These are phyloP conservation scores for Numenius arquata DNA, from an alignment of 2,113 vertebrate genomes.

Conservation along the genomic window DNA sequence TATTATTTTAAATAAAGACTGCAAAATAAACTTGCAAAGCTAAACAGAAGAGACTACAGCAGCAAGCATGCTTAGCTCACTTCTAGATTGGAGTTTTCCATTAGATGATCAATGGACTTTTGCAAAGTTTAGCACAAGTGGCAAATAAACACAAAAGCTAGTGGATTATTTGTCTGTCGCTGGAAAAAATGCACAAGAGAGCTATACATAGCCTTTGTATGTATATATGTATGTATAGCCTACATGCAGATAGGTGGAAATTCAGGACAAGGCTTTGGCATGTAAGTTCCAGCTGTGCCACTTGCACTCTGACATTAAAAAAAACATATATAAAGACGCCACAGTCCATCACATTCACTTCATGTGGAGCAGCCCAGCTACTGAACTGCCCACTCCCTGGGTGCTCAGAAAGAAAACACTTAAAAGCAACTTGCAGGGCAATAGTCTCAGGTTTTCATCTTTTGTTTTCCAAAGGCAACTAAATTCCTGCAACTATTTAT, in stretches of 20 bases:
- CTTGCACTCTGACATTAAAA: background rate
- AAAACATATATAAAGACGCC: background rate
- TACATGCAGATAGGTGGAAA: background rate
- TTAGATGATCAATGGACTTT: background rate
- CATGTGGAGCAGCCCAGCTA: background rate
- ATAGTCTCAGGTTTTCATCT: background rate
- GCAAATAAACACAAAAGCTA: background rate
- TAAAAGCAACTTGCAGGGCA: background rate
- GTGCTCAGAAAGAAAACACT: background rate
- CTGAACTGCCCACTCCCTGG: background rate
- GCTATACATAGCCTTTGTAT: background rate
- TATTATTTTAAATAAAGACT: background rate
- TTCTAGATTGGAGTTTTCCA: background rate
- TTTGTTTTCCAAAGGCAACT: background rate
- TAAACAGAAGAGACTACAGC: background rate
- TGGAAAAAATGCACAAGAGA: background rate
- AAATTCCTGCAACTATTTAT: background rate
- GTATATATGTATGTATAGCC: too few species aligned
- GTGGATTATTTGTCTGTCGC: background rate
- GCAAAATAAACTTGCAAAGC: background rate
- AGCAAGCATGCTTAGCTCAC: background rate
- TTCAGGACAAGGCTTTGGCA: background rate
- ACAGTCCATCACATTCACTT: background rate
- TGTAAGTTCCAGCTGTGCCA: background rate
- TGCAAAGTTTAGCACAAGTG: background rate